phyloP scores from a whole-genome alignment of 1,140 invertebrate genomes.

The Anastatus disparis region DNA sequence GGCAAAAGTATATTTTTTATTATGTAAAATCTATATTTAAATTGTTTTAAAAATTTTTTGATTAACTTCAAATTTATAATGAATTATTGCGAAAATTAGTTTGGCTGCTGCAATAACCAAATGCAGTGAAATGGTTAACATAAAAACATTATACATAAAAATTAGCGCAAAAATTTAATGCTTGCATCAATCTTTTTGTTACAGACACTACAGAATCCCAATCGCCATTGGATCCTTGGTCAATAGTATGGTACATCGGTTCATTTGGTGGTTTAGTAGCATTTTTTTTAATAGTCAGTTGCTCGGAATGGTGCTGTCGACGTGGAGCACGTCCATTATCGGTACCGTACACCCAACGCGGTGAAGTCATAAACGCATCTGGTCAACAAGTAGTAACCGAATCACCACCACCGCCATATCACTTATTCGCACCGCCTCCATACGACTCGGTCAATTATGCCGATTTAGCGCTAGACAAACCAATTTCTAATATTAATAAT shows the following conservation, averaged over 20 bases:
- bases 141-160: too few relatives aligned
- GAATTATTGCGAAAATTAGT: too few relatives aligned
- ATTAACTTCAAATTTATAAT: too few relatives aligned
- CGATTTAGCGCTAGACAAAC: constrained; percentile 57
- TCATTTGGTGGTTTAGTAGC: constrained; percentile 71
- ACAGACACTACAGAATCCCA: constrained; percentile 51
- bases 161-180: too few relatives aligned
- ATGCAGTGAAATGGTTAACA: too few relatives aligned
- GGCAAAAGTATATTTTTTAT: too few relatives aligned
- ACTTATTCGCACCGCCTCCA: constrained; percentile 70
- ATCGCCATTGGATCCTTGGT: constrained; percentile 67
- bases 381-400: constrained; percentile 45
- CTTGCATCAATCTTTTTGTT: too few relatives aligned
- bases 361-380: constrained; percentile 45
- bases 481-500: too few relatives aligned
- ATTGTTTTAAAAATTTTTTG: too few relatives aligned
- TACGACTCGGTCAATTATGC: constrained; percentile 68
- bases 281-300: constrained; percentile 72
- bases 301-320: constrained; percentile 71
- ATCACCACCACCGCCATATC: constrained; percentile 70
- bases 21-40: too few relatives aligned
- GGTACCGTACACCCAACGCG: constrained; percentile 52
- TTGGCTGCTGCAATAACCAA: too few relatives aligned
- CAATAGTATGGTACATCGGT: constrained; percentile 72
- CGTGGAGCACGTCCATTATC: constrained; percentile 50